Evolutionary conservation across 2,797 vertebrate species (phyloP).

Genomic region (Eleutherodactylus coqui): DNA sequence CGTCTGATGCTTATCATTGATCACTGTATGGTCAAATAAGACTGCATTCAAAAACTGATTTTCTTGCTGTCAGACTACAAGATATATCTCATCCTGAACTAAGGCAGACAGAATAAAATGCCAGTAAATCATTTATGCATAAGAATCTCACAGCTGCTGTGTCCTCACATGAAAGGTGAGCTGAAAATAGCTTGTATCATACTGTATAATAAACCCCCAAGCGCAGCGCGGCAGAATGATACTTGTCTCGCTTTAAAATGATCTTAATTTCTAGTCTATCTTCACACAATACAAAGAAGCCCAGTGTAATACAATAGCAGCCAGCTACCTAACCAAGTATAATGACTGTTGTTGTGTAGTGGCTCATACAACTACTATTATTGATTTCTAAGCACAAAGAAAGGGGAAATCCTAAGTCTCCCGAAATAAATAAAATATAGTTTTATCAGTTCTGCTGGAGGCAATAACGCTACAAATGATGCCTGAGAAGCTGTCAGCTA

Average conservation of each 20-base stretch:
- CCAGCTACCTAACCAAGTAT: too few relatives aligned
- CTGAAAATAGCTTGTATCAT: constrained; percentile 38
- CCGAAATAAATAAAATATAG: too few relatives aligned
- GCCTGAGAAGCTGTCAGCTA: too few relatives aligned
- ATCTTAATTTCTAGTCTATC: background rate
- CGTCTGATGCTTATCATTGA: background rate
- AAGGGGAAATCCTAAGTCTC: too few relatives aligned
- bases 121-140: constrained; percentile 43
- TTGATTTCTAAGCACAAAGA: background rate
- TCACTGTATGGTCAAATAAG: background rate
- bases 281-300: background rate
- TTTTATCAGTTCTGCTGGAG: too few relatives aligned
- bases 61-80: constrained; percentile 4
- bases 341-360: background rate
- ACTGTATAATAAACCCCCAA: constrained; percentile 42
- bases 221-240: background rate
- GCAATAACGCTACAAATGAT: too few relatives aligned
- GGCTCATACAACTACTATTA: too few relatives aligned
- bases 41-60: constrained; percentile 10
- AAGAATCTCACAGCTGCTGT: constrained; percentile 26
- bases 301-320: background rate
- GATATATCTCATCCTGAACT: background rate
- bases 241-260: background rate
- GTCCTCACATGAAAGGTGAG: constrained; percentile 41
- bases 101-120: background rate